A percentile compares a stretch with the other conserved stretches of the same genome.
phyloP scores from a whole-genome alignment of 2,113 vertebrate species.

The Myiozetetes cayanensis region DNA sequence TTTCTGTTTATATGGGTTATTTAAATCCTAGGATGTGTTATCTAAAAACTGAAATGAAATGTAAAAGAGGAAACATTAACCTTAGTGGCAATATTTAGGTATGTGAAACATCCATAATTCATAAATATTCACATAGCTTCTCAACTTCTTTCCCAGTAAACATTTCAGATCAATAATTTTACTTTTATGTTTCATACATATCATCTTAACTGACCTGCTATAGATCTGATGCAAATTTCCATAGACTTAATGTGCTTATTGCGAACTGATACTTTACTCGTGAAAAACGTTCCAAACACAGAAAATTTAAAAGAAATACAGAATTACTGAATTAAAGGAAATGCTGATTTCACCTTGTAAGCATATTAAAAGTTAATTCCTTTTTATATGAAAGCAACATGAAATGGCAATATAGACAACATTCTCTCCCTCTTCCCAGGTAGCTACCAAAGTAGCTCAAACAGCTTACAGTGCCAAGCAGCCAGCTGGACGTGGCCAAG shows the following conservation, averaged over 20 bases:
- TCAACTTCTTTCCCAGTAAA: not conserved
- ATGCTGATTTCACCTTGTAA: not conserved
- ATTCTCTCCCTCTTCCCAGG: not conserved
- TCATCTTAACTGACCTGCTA: not conserved
- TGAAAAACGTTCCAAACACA: not conserved
- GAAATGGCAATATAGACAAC: not conserved
- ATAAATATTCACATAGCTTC: not conserved
- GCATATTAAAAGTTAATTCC: not conserved
- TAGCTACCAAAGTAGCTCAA: not conserved
- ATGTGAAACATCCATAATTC: not conserved
- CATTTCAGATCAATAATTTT: slow-evolving; percentile 1
- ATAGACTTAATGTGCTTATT: not conserved
- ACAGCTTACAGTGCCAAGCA: rapidly evolving
- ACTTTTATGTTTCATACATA: not conserved
- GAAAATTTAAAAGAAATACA: not conserved
- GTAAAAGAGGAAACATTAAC: not conserved
- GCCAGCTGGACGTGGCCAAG: not conserved
- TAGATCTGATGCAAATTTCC: not conserved
- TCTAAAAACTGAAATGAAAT: not conserved
- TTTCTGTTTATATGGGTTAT: not conserved
- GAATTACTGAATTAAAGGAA: not conserved
- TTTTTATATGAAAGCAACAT: not conserved
- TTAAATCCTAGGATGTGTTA: not conserved
- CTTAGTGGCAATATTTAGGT: not conserved
- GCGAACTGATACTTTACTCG: not conserved